Evolutionary conservation across 1,140 invertebrate genomes (phyloP).

Genomic region (Papilio aristodemus): DNA sequence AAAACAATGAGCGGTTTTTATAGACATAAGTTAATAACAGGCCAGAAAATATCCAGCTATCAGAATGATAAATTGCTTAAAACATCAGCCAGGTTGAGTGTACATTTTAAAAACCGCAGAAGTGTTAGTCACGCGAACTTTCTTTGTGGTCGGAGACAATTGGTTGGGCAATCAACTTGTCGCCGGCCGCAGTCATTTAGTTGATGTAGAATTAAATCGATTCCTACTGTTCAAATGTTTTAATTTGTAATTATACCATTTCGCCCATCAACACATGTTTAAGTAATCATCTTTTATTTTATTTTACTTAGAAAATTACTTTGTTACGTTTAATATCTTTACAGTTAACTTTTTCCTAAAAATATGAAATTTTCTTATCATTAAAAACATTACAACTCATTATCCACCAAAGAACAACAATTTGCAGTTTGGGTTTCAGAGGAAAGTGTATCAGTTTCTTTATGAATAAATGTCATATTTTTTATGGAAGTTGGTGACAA

Average conservation of each 20-base stretch:
- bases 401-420: too few relatives aligned
- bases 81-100: conserved; percentile 32
- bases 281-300: neutral
- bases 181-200: conserved; percentile 35
- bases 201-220: conserved; percentile 36
- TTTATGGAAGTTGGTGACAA: too few relatives aligned
- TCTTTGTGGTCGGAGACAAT: conserved; percentile 43
- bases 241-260: conserved; percentile 20
- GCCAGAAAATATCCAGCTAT: neutral
- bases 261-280: conserved; percentile 41
- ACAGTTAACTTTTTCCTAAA: too few relatives aligned
- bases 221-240: conserved; percentile 33
- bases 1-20: conserved; percentile 25
- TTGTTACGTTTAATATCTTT: neutral
- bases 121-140: conserved; percentile 40
- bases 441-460: too few relatives aligned
- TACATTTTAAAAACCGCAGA: conserved; percentile 37
- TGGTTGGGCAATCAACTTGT: conserved; percentile 45
- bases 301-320: neutral
- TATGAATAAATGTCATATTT: too few relatives aligned
- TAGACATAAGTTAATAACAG: conserved; percentile 21
- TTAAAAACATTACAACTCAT: too few relatives aligned
- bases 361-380: too few relatives aligned
- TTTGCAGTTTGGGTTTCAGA: too few relatives aligned
- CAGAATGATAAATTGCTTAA: conserved; percentile 33